These are phyloP conservation scores for Tachina fera DNA, from an alignment of 2,888 invertebrate genomes.

Conservation along the genomic window DNA sequence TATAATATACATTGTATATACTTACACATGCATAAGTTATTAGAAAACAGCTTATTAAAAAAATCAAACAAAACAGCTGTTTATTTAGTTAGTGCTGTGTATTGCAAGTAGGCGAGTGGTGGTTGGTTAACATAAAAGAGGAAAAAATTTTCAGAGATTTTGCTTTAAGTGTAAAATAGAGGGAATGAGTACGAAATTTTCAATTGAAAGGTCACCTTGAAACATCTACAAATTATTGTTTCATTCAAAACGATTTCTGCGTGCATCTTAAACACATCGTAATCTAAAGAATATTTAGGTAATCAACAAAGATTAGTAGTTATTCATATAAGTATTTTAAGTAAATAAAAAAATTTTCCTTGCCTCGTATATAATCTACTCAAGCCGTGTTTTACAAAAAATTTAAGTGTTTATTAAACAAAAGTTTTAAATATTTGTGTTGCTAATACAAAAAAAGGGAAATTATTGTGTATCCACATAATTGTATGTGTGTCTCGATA, in stretches of 20 bases:
- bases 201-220: constrained; percentile 73
- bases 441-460: background rate
- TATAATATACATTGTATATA: background rate
- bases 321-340: constrained; percentile 3
- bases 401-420: constrained; percentile 28
- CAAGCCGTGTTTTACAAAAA: background rate
- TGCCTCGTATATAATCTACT: background rate
- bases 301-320: constrained; percentile 32
- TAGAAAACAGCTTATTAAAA: background rate
- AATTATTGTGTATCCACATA: constrained; percentile 27
- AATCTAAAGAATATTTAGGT: constrained; percentile 66
- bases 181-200: constrained; percentile 60
- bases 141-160: constrained; percentile 49
- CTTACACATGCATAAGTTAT: background rate
- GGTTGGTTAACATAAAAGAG: constrained; percentile 37
- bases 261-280: constrained; percentile 61
- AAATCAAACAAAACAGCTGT: constrained; percentile 54
- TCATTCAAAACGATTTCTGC: constrained; percentile 67
- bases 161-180: constrained; percentile 40
- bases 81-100: constrained; percentile 52
- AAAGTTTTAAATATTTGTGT: constrained; percentile 6
- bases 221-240: constrained; percentile 64
- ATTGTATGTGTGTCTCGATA: background rate
- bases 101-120: constrained; percentile 39
- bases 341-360: background rate